Conservation (phyloP, 2,888 invertebrate species). For the Macrophya annulata region DNA sequence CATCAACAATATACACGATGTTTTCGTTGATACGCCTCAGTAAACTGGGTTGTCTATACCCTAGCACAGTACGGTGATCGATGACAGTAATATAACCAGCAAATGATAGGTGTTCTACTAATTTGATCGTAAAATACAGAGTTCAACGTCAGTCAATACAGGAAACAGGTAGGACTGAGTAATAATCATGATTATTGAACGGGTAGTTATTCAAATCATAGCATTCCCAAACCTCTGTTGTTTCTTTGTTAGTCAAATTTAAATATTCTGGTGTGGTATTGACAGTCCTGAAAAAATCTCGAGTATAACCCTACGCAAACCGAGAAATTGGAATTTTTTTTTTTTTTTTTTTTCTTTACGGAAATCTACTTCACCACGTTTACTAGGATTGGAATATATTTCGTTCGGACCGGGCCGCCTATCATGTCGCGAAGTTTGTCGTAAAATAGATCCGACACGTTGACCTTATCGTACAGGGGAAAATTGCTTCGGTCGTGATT, state of each 20-base stretch:
- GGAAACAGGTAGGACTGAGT: background rate
- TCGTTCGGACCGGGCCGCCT: background rate
- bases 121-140: background rate
- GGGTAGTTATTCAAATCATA: background rate
- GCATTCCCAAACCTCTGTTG: no score
- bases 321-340: slow-evolving; percentile 9
- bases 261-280: slow-evolving; percentile 23
- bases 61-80: background rate
- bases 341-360: background rate
- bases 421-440: slow-evolving; percentile 42
- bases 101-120: background rate
- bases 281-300: background rate
- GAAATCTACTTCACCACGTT: background rate
- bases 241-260: slow-evolving; percentile 22
- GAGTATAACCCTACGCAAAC: slow-evolving; percentile 4
- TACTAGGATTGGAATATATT: slow-evolving; percentile 33
- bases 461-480: slow-evolving; percentile 2
- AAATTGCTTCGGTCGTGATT: slow-evolving; percentile 19
- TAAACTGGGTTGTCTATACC: background rate
- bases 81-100: background rate
- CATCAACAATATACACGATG: background rate
- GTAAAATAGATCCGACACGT: slow-evolving; percentile 29
- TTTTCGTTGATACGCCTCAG: slow-evolving; percentile 2
- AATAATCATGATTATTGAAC: slow-evolving; percentile 1
- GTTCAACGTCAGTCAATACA: background rate